Conservation (phyloP, 2,113 vertebrate genomes). For the Nipponia nippon region DNA sequence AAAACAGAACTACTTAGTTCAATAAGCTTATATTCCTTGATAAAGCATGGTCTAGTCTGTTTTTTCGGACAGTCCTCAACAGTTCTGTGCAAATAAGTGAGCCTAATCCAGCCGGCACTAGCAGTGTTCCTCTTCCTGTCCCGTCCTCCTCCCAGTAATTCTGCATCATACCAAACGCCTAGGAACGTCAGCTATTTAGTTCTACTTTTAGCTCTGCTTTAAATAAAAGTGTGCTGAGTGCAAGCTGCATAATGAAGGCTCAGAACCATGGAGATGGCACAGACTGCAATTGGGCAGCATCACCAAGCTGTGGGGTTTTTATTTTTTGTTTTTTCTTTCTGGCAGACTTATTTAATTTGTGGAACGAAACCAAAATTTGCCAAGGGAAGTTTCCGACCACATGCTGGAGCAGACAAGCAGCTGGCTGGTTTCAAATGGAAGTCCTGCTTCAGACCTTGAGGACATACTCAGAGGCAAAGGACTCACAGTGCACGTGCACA, state of each 20-base stretch:
- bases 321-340: not conserved
- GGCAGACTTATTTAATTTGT: not conserved
- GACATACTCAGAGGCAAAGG: not conserved
- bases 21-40: not conserved
- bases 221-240: conserved; percentile 38
- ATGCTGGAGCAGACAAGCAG: not conserved
- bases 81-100: not conserved
- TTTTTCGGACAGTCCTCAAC: not conserved
- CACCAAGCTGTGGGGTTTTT: not conserved
- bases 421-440: not conserved
- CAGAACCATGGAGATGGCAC: conserved; percentile 37
- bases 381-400: not conserved
- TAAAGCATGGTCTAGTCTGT: not conserved
- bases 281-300: conserved; percentile 16
- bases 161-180: not conserved
- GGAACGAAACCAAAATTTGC: not conserved
- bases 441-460: not conserved
- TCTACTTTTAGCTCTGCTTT: conserved; percentile 50
- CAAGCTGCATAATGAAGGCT: conserved; percentile 29
- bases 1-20: not conserved
- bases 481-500: not conserved
- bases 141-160: not conserved
- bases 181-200: conserved; percentile 16
- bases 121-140: not conserved
- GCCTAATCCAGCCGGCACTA: not conserved